Percentiles rank a stretch among this genome's conserved stretches.
These are phyloP conservation scores for Caenorhabditis panamensis DNA, from an alignment of 2,888 invertebrate genomes.

Conservation along the genomic window DNA sequence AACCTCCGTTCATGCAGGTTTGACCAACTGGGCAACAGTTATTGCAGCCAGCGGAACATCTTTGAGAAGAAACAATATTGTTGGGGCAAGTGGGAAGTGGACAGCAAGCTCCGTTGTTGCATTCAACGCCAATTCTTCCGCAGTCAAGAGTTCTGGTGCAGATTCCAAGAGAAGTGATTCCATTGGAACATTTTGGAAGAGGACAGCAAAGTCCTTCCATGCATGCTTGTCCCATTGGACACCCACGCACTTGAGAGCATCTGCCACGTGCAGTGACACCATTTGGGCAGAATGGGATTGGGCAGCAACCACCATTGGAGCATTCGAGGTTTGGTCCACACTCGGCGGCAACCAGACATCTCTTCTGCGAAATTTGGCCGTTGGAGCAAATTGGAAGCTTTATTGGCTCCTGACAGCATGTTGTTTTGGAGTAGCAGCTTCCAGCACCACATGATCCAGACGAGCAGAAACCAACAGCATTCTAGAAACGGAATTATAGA, in stretches of 20 bases:
- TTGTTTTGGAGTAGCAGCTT: conserved; percentile 66
- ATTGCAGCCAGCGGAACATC: conserved; percentile 64
- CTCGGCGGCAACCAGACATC: conserved; percentile 63
- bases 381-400: conserved; percentile 50
- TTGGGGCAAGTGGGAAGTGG: conserved; percentile 73
- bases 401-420: conserved; percentile 74
- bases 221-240: conserved; percentile 71
- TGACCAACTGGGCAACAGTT: conserved; percentile 70
- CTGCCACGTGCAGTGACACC: conserved; percentile 70
- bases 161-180: conserved; percentile 67
- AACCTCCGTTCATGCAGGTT: conserved; percentile 71
- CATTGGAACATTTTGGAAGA: conserved; percentile 76
- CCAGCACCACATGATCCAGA: conserved; percentile 68
- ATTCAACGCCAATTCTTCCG: conserved; percentile 74
- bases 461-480: conserved; percentile 70
- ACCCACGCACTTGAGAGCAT: conserved; percentile 60
- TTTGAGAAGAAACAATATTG: conserved; percentile 61
- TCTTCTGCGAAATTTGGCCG: conserved; percentile 55
- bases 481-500: conserved; percentile 55
- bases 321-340: conserved; percentile 78
- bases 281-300: conserved; percentile 78
- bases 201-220: conserved; percentile 76
- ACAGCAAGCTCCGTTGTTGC: conserved; percentile 75
- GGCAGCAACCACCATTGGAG: conserved; percentile 80
- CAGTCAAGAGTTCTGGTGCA: conserved; percentile 74